These are phyloP conservation scores for Osmoderma eremita DNA, from an alignment of 2,888 invertebrate genomes.

Conservation along the genomic window DNA sequence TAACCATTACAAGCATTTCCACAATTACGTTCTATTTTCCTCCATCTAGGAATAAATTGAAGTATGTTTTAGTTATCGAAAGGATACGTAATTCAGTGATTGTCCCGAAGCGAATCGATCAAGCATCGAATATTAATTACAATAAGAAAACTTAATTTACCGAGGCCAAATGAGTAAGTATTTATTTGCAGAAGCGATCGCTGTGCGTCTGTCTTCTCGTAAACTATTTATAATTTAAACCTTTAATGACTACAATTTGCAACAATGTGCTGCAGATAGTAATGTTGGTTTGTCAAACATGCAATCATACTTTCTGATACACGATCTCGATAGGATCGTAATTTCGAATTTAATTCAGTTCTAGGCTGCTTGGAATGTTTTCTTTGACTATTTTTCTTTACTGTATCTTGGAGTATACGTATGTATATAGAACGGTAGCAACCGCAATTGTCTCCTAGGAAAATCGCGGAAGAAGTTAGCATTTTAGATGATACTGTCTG, in stretches of 20 bases:
- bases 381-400: too few species aligned
- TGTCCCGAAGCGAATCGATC: constrained; percentile 9
- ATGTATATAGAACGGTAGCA: too few species aligned
- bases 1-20: constrained; percentile 6
- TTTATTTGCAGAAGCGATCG: constrained; percentile 9
- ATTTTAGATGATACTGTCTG: too few species aligned
- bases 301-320: too few species aligned
- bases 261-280: constrained; percentile 3
- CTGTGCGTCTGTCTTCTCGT: neutral
- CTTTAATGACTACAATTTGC: constrained; percentile 19
- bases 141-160: constrained; percentile 20
- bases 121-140: constrained; percentile 2
- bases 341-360: too few species aligned
- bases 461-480: too few species aligned
- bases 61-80: constrained; percentile 3
- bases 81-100: constrained; percentile 10
- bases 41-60: neutral
- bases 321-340: too few species aligned
- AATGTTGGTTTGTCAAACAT: too few species aligned
- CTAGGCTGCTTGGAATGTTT: too few species aligned
- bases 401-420: too few species aligned
- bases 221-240: neutral
- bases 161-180: constrained; percentile 1
- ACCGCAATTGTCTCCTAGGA: too few species aligned
- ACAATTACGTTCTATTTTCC: constrained; percentile 15